Base-by-base conservation (phyloP, 1,140 invertebrate species). In the Drosophila repletoides region DNA sequence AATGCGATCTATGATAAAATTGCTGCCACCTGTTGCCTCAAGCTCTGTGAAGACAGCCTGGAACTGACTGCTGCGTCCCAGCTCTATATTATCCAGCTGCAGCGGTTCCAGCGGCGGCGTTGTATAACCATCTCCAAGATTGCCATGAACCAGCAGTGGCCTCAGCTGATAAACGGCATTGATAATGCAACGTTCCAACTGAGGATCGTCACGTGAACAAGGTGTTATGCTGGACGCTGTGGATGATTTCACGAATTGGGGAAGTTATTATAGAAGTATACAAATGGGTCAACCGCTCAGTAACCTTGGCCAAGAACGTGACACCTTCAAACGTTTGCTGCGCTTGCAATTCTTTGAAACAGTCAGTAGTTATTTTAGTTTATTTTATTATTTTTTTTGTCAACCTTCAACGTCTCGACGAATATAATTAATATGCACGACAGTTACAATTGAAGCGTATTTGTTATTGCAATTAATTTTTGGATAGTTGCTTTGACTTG, bases 121-220 rank as follows among this genome's bases (percentile, higher is more conserved):
- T 12, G 28, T 51, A 36, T 72, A 90, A 4, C 89, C 89, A 64
- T 90, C 89, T 3, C 89, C 89, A 3, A 90, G 52, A 61, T 89
- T 73, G 2, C 93, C 93, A 49, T 88, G 76, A 1, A 86, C 91
- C 12, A 93, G 67, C 31, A 92, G 74, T 1, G 93, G 92, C 36
- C 88, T 89, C 26, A 93, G 60, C 10, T 79, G 45, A 26, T 93
- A 90, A 0, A 93, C 91, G 22, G 92, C 91, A 48, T 91, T 74
- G 26, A 91, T 91, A 7, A 92, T 90, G 60, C 92, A 92, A 15
- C 90, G 81, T 46, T 90, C 90, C 48, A 92, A 36, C 55, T 92
- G 84, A 0, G 91, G 91, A 76, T 91, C 90, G 38, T 90, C 88
- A 24, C 91, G 89, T 15, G 87, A 74, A 68, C 92, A 92, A 36